Evolutionary conservation across 2,113 vertebrate genomes (phyloP).

Genomic region (Rhinolophus sinicus): DNA sequence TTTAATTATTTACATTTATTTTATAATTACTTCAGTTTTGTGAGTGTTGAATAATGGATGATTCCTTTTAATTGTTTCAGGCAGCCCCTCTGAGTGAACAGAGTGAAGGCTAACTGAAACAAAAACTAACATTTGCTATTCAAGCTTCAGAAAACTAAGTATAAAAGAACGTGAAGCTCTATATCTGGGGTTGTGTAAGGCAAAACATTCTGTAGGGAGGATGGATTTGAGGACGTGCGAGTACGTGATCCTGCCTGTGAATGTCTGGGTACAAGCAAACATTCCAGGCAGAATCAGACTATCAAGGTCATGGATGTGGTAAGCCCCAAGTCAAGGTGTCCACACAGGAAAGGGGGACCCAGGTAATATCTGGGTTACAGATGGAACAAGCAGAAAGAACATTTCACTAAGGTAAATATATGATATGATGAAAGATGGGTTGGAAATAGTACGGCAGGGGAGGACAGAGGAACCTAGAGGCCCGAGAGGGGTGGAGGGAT

Average conservation of each 20-base stretch:
- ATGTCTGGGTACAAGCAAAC: neutral
- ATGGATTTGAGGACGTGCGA: neutral
- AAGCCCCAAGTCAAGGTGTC: neutral
- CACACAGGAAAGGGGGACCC: neutral
- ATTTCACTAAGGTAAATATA: neutral
- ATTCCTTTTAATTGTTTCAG: no score
- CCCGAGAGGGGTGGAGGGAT: neutral
- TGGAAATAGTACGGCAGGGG: neutral
- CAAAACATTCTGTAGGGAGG: neutral
- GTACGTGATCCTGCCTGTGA: neutral
- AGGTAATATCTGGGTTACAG: neutral
- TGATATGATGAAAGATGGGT: neutral
- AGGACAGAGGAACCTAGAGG: neutral
- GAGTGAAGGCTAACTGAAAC: no score
- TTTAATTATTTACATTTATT: no score
- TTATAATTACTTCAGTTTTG: no score
- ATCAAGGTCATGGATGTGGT: neutral
- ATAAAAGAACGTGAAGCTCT: neutral
- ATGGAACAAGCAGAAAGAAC: neutral
- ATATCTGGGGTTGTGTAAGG: neutral
- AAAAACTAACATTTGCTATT: no score
- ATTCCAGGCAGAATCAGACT: neutral
- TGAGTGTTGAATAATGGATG: no score
- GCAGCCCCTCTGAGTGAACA: no score
- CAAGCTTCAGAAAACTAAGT: no score